Base-by-base conservation (phyloP, 1,140 invertebrate species). In the Micrasema longulum region DNA sequence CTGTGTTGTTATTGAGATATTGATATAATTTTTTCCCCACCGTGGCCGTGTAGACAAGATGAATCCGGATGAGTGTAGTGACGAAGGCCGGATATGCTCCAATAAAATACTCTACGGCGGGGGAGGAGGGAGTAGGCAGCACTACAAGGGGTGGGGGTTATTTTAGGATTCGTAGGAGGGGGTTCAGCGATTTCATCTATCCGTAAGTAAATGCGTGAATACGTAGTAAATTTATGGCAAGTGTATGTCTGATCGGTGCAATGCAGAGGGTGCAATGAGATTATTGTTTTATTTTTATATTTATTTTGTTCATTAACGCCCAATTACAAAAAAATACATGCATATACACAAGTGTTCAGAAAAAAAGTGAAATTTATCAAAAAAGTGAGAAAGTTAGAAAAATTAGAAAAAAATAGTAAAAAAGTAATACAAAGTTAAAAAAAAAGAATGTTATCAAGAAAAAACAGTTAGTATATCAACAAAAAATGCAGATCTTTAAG, bases 181-280 rank as follows among this genome's bases (percentile, higher is more conserved):
- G 14, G 45, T 48, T 11, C 68, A 38, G 68, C 63, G 68, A 69
- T 69, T 69, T 67, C 64, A 67, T 67, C 65, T 53, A 68, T 38
- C 55, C 53, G 43, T 62, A 60, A 67, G 64, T 72, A 72, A 72
- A 72, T 55, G 71, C 71, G 71, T 64, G 71, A 73, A 73, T 73
- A 69, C 66, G 48, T 45, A 43, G 43, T 63, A 66, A 53, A 73
- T 73, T 73, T 73, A 73, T 73, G 52, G 64, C 64, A 18, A 71
- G 48, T 52, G 64, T 43, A 60, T 18, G 31, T 52, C 36, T 41
- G 26, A 38, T 20, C 52, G 64, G 48, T 31, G 57, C 10, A 38
- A 10, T 11, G 14, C 14, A n/a, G 26, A 63, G 41, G 57, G 45
- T 47, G 45, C 38, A 64, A 64, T n/a, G n/a, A n/a, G n/a, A n/a